phyloP scores from a whole-genome alignment of 1,140 invertebrate species.

The Elysia chlorotica region DNA sequence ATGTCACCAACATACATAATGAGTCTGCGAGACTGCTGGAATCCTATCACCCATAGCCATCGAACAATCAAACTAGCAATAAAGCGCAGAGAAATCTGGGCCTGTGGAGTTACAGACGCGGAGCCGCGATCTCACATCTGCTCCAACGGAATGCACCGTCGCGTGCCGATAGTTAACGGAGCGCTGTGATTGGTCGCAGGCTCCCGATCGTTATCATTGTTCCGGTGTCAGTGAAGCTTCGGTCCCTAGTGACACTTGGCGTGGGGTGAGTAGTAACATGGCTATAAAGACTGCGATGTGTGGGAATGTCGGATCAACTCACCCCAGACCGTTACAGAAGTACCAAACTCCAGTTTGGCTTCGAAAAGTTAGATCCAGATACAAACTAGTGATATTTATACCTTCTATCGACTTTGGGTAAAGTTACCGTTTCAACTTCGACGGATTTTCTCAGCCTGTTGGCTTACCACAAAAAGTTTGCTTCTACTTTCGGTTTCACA shows the following conservation, averaged over 20 bases:
- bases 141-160: conserved; percentile 18
- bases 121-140: background rate
- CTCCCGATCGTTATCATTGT: conserved; percentile 16
- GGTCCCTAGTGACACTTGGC: conserved; percentile 23
- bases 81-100: no score
- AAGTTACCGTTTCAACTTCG: no score
- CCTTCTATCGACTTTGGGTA: no score
- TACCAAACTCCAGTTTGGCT: no score
- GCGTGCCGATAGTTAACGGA: conserved; percentile 15
- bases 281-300: conserved; percentile 17
- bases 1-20: no score
- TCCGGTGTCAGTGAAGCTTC: conserved; percentile 25
- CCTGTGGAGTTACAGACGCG: background rate
- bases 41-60: background rate
- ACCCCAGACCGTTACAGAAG: no score
- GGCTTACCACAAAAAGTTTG: no score
- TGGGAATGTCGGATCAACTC: conserved; percentile 11
- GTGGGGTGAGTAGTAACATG: conserved; percentile 5
- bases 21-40: no score
- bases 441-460: no score
- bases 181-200: conserved; percentile 8
- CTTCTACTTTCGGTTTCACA: background rate
- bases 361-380: no score
- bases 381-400: no score
- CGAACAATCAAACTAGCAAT: conserved; percentile 11